Base-by-base conservation (phyloP, 2,888 invertebrate species). In the Oscheius onirici region DNA sequence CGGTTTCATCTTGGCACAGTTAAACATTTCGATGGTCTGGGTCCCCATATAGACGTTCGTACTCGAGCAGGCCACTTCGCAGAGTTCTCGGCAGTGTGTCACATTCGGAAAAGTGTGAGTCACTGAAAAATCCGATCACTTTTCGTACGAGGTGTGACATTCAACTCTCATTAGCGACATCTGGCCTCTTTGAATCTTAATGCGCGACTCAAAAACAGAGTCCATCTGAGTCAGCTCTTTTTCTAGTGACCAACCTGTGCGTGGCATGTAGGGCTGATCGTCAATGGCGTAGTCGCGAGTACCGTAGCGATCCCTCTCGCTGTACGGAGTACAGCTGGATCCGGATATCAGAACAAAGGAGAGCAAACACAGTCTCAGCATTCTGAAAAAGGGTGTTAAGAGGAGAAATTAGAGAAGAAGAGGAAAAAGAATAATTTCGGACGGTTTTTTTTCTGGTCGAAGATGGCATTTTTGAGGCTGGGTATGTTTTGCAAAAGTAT, bases 31-130 rank as follows among this genome's bases (percentile, higher is more conserved):
- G 40, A 65, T 65, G 34, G 24, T 49, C n/a, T 63, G 65, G 1
- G 13, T 40, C 15, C 65, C 65, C 71, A 71, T 71, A 65, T 71
- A 71, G 34, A 71, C 71, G 22, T 71, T 54, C 5, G 71, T 71
- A 24, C 51, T 46, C 17, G 65, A 43, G 57, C 71, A 71, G 55
- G 71, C 55, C 10, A 71, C 24, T 22, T 71, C 71, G 44, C 71
- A 71, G 24, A 71, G 26, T 17, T 71, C 71, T n/a, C 41, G 20
- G 41, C 71, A 71, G 26, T 71, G 65, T 17, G 71, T 71, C 24
- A 43, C 11, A 44, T 71, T 71, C 8, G 71, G 71, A 57, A 71
- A 71, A 28, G 71, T 71, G 51, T 71, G 71, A 13, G 71, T 65
- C 40, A 71, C 71, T 71, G 71, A 65, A 71, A 71, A 40, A 0